Base-by-base conservation (phyloP, 2,113 vertebrate genomes). In the Phaethon lepturus region DNA sequence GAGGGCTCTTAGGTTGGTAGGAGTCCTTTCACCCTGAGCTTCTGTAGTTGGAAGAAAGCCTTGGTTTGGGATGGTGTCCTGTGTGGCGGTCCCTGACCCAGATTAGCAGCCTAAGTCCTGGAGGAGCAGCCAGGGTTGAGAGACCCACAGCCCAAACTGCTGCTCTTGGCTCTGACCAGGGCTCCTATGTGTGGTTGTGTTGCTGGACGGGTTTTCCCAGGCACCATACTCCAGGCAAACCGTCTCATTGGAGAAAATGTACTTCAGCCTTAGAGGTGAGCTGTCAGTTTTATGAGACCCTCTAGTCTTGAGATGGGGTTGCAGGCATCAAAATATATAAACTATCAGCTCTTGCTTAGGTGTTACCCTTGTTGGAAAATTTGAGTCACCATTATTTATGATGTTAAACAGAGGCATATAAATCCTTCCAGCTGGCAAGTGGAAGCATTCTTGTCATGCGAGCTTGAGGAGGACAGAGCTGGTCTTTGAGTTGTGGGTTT, bases 171-270 rank as follows among this genome's bases (percentile, higher is more conserved):
- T 40, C 24, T 11, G 55, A 5, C 23, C 17, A 31, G n/a, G 11
- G 29, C 26, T 71, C 0, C 4, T 15, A 1, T 5, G 7, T 6
- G 31, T 24, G 74, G 0, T 1, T 25, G 6, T 52, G 25, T 31
- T 79, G 18, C 45, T 40, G 35, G 22, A 19, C 60, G 45, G 29
- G 6, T 25, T 73, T 82, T n/a, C 47, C 40, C 31, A 31, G 38
- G 17, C 10, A 3, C 23, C 1, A 0, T 56, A 8, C 18, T 85
- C 22, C 13, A 10, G 55, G 35, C 29, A 66, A 67, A 24, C 14
- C 4, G 1, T 8, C 13, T 52, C 6, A 1, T 22, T 45, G 10
- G 35, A 50, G n/a, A 59, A 69, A 40, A 52, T 2, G 12, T n/a
- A 10, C 53, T 42, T 25, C 67, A 47, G 49, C 79, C 59, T 53